These are phyloP conservation scores for Muscina levida DNA, from an alignment of 2,888 invertebrate genomes.

Conservation along the genomic window DNA sequence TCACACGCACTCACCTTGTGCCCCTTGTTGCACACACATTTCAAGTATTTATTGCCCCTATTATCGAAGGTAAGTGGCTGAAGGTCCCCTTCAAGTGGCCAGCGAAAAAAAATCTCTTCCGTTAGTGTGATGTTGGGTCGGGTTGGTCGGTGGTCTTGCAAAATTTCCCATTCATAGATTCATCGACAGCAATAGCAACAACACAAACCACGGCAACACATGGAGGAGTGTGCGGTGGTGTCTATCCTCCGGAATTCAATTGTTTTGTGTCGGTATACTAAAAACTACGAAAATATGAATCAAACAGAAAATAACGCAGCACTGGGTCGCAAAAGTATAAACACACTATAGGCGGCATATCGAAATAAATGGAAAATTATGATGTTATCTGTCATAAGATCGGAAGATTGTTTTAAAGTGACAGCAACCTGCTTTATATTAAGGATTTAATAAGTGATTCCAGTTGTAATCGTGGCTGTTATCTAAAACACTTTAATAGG, in stretches of 20 bases:
- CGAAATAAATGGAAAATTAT: too few relatives aligned
- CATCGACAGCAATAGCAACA: constrained; percentile 2
- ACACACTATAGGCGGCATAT: not conserved
- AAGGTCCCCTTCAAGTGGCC: constrained; percentile 34
- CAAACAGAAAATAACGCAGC: constrained; percentile 30
- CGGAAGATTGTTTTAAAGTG: too few relatives aligned
- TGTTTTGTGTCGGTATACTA: constrained; percentile 57
- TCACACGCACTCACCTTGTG: not conserved
- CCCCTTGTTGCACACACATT: constrained; percentile 3
- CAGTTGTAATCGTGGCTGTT: too few relatives aligned
- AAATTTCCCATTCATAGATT: constrained; percentile 22
- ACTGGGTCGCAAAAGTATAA: too few relatives aligned
- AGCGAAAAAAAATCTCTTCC: constrained; percentile 19
- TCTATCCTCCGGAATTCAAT: constrained; percentile 31
- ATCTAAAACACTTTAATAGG: too few relatives aligned
- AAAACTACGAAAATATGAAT: constrained; percentile 32
- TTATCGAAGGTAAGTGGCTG: constrained; percentile 37
- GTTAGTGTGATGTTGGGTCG: not conserved
- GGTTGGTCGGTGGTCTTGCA: constrained; percentile 23
- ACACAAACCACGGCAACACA: constrained; percentile 2
- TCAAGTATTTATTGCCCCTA: constrained; percentile 34
- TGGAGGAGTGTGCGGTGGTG: not conserved
- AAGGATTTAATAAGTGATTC: too few relatives aligned
- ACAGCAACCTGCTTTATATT: too few relatives aligned
- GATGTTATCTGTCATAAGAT: too few relatives aligned